Evolutionary conservation across 2,113 vertebrate genomes (phyloP), one percentile per base, ranked within the genome.

Genomic region (Eupsittula cactorum): DNA sequence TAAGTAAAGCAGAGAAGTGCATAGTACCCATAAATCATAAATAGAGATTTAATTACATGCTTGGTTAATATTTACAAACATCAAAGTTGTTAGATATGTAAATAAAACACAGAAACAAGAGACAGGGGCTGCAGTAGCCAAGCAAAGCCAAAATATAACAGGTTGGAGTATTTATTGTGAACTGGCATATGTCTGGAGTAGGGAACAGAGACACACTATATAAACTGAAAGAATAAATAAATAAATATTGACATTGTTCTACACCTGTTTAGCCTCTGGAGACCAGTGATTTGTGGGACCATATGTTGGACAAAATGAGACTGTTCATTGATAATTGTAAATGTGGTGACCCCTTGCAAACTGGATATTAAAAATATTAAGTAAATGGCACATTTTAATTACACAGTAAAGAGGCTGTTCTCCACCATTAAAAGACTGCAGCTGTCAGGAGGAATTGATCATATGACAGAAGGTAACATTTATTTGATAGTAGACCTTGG

Each of bases 191-290:
- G 90, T 75, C 71, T 67, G 76, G 74, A 87, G 59, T 63, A 73
- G 1, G 27, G 88, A 68, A 91, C 9, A 46, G 83, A 93, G 86
- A 90, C 57, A 70, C 79, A 6, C 50, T 67, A 20, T 31, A 94
- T 74, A 70, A 96, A 89, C 57, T 41, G 86, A 92, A 94, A 78
- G 94, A 80, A 82, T 95, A 93, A 95, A 92, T 95, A 95, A 97
- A 96, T 92, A 96, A 96, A 94, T 95, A 94, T 63, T 95, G 93
- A 93, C 95, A 96, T 93, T 95, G 91, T 93, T 95, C 87, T 75
- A 91, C 92, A 95, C 80, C 91, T 92, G 88, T 86, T 92, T 89
- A 89, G 95, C 90, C 88, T 95, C 92, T 75, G 79, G 93, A 95
- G 95, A 94, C 67, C 79, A 77, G 74, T 91, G 88, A 96, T 96